Evolutionary conservation across 2,888 invertebrate species (phyloP), one percentile per base, ranked within the genome.

Genomic region (Apamea crenata): DNA sequence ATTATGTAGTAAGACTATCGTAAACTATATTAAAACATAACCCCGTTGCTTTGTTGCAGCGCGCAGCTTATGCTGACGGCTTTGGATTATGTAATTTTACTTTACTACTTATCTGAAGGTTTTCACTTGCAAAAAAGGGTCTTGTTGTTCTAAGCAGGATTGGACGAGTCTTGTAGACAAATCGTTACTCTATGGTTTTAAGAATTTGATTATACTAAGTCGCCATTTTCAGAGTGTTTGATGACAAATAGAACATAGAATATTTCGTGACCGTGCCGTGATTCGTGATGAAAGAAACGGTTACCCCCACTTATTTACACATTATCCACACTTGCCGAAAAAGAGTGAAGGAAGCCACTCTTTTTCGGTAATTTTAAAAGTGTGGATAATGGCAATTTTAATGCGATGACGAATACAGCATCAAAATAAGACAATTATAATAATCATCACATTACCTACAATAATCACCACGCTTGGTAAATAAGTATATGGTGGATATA

Each of bases 1-100:
- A 8, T 40, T 29, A 16, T 32, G 18, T 40, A 12, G 21, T 66
- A 59, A 40, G 74, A 74, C 77, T 56, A 78, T 79, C 80, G 75
- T 84, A 69, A 86, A 87, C 59, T 78, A 65, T 82, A 85, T 89
- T 76, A 83, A 86, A 87, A 85, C 74, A 72, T 78, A 78, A 82
- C 81, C 63, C 71, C 50, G 69, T 74, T 80, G 36, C 82, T 74
- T 67, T 81, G 77, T 83, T 86, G 85, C 87, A 56, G 50, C 25
- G 25, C 44, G 56, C 47, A 73, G 78, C 83, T 86, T 76, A 78
- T 36, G 50, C 61, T 50, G 70, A 77, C 53, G 44, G 56, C 56
- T 84, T 65, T 59, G 65, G 80, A 82, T 78, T 78, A 71, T 78
- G 74, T 73, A 69, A 81, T 74, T 81, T 81, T 71, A 77, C 77